Base-by-base conservation (phyloP, 2,113 vertebrate genomes). In the Burhinus bistriatus region DNA sequence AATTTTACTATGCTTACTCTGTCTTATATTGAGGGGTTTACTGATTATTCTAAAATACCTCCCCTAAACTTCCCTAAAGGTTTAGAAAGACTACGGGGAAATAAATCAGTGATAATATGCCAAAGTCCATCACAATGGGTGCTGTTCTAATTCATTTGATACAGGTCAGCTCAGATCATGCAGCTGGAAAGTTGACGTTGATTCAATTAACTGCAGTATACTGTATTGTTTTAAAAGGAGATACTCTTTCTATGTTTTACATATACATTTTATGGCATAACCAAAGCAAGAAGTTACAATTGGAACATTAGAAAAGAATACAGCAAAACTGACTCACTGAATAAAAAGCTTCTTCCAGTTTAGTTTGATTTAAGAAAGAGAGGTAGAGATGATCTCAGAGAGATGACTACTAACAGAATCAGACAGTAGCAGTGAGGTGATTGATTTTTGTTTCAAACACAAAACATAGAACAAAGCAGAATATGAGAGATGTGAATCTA, bases 11-110 rank as follows among this genome's bases (percentile, higher is more conserved):
- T 70, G 44, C 82, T 94, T 87, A 55, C 21, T 93, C 73, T 81
- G 40, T 72, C 38, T 95, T 8, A 73, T 85, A 87, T 85, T 82
- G 70, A 87, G 70, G 18, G 36, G 44, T 90, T 90, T 82, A 73
- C 83, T 88, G 81, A 89, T 92, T 92, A 81, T 91, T 92, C 68
- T 92, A 58, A 94, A 96, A 96, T 89, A 91, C 42, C 68, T 90
- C 72, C 73, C 23, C 16, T 62, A 89, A 95, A 83, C 64, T 25
- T 89, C 94, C 58, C 87, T 83, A 73, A 85, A 95, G 82, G 18
- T 93, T 93, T 93, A 90, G 51, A 80, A 93, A 72, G 29, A 42
- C 94, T 73, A 55, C 6, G 40, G 83, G 66, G 83, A 96, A 96
- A 90, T 95, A 95, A 89, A 85, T 65, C 62, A 70, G 64, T 91